These are phyloP conservation scores for Heliconius charithonia DNA, from an alignment of 2,888 invertebrate species.

Conservation along the genomic window DNA sequence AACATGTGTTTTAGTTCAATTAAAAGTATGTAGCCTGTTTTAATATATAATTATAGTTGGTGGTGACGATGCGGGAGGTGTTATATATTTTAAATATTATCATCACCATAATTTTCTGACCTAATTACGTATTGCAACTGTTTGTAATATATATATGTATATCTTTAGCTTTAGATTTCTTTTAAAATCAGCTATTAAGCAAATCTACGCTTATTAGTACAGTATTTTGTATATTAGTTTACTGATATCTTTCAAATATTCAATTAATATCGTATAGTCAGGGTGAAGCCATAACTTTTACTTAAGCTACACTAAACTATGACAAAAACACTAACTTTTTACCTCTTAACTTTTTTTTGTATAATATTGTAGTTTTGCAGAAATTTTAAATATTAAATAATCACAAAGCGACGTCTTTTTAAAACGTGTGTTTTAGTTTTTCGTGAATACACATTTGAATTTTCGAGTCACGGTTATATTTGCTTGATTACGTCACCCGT, in stretches of 20 bases:
- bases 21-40: background rate
- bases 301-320: too few relatives aligned
- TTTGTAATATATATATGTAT: background rate
- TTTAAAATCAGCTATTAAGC: too few relatives aligned
- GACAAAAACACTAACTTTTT: too few relatives aligned
- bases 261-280: background rate
- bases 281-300: too few relatives aligned
- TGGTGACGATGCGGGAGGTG: constrained; percentile 12
- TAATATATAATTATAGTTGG: background rate
- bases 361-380: too few relatives aligned
- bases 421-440: constrained; percentile 7
- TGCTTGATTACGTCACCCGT: constrained; percentile 45
- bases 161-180: background rate
- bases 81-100: background rate
- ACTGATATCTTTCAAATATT: background rate
- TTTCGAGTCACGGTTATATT: constrained; percentile 42
- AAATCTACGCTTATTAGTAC: background rate
- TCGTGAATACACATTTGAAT: constrained; percentile 33
- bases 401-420: background rate
- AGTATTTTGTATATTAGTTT: too few relatives aligned
- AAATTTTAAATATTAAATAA: background rate
- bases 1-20: background rate
- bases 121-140: background rate
- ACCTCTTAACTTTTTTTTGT: too few relatives aligned
- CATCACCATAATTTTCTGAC: background rate